These are phyloP conservation scores for Setophaga petechia DNA, from an alignment of 2,113 vertebrate species.

Conservation along the genomic window DNA sequence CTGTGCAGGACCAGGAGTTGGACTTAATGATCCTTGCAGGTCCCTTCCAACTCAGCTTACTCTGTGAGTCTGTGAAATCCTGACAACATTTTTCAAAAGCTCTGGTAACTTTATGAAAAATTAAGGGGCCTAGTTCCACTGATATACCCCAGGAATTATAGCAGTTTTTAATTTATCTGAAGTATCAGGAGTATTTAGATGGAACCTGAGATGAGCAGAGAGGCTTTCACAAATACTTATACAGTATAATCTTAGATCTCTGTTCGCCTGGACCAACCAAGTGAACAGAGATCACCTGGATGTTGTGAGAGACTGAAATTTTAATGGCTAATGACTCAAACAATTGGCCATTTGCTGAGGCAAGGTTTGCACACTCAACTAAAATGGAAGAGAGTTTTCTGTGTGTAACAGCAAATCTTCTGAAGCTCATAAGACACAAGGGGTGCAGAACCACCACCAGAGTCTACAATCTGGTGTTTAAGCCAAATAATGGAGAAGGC, in stretches of 20 bases:
- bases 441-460: background rate
- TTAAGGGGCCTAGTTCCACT: background rate
- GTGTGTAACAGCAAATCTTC: background rate
- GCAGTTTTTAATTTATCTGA: background rate
- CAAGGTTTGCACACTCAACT: background rate
- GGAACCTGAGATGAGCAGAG: background rate
- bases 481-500: background rate
- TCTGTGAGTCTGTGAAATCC: background rate
- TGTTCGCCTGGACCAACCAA: background rate
- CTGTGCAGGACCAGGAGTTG: background rate
- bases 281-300: background rate
- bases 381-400: background rate
- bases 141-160: background rate
- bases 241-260: background rate
- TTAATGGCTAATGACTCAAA: background rate
- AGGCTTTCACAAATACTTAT: background rate
- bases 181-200: background rate
- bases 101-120: background rate
- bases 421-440: background rate
- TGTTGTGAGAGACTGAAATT: background rate
- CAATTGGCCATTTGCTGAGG: background rate
- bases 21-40: fast-evolving
- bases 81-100: background rate
- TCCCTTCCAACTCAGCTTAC: background rate
- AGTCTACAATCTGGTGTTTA: background rate